These are phyloP conservation scores for Oncorhynchus keta DNA, from an alignment of 2,113 vertebrate species.

Conservation along the genomic window DNA sequence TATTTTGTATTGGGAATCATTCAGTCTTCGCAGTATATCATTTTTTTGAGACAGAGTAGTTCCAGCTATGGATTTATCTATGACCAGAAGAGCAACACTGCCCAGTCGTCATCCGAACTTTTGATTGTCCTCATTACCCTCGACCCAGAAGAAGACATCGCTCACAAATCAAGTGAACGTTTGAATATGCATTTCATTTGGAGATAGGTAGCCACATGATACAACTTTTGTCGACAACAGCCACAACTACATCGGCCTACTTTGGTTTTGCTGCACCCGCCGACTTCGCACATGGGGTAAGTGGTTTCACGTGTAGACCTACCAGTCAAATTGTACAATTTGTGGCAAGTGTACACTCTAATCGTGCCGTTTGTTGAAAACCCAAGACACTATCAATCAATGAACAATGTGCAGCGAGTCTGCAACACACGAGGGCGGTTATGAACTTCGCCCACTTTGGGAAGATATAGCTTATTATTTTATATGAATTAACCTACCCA, in stretches of 20 bases:
- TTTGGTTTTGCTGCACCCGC: constrained; percentile 29
- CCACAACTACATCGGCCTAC: constrained; percentile 11
- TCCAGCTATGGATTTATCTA: constrained; percentile 58
- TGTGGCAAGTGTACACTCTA: neutral
- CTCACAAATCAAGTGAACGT: constrained; percentile 19
- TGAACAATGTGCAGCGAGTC: neutral
- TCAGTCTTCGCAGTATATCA: neutral
- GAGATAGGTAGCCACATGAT: constrained; percentile 44
- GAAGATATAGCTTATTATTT: neutral
- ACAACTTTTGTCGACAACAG: constrained; percentile 44
- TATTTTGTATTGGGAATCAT: neutral
- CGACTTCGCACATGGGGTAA: constrained; percentile 73
- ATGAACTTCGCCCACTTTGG: neutral
- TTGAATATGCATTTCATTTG: constrained; percentile 25
- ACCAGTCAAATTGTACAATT: neutral
- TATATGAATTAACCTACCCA: neutral
- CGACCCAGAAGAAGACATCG: constrained; percentile 11
- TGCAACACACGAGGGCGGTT: neutral
- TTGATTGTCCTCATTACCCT: constrained; percentile 42
- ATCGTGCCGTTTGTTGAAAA: neutral
- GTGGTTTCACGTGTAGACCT: constrained; percentile 15
- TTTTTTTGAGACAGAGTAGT: constrained; percentile 9
- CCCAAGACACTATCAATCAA: neutral
- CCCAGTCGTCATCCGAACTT: constrained; percentile 43
- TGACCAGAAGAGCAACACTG: constrained; percentile 43